A percentile compares a stretch with the other conserved stretches of the same genome.
Conservation (phyloP, 2,113 vertebrate species). For the Clarias macrocephalus region DNA sequence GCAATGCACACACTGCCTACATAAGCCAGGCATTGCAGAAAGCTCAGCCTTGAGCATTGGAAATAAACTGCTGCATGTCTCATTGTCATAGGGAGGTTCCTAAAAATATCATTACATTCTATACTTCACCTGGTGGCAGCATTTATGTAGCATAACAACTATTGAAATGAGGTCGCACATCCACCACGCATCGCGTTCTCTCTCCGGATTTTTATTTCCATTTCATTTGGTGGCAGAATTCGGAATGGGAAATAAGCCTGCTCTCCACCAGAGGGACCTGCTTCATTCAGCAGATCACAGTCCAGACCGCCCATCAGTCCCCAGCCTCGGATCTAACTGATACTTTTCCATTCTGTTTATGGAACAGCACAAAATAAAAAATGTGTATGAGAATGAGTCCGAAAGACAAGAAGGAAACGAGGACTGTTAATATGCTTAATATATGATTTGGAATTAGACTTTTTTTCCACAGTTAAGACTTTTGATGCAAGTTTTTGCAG, state of each 20-base stretch:
- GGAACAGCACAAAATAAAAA: neutral
- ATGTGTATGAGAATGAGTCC: neutral
- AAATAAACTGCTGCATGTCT: slow-evolving; percentile 16
- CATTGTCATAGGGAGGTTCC: slow-evolving; percentile 28
- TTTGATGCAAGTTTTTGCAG: neutral
- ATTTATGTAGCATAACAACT: slow-evolving; percentile 44
- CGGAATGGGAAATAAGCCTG: slow-evolving; percentile 45
- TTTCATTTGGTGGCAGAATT: slow-evolving; percentile 40
- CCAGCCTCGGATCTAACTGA: neutral
- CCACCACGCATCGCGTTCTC: slow-evolving; percentile 21
- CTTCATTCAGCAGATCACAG: slow-evolving; percentile 45
- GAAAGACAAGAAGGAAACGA: neutral
- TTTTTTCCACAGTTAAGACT: neutral
- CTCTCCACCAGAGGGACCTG: slow-evolving; percentile 51
- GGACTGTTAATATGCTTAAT: neutral
- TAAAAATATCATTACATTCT: slow-evolving; percentile 53
- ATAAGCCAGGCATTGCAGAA: neutral
- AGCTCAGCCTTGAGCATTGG: neutral
- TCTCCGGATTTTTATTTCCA: slow-evolving; percentile 46
- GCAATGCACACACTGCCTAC: neutral
- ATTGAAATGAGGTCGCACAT: slow-evolving; percentile 53
- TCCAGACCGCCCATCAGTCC: neutral
- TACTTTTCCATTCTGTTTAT: neutral
- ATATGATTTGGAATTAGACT: neutral
- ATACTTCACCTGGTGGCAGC: slow-evolving; percentile 40